Evolutionary conservation across 2,113 vertebrate species (phyloP).

Genomic region (Hyaena hyaena): DNA sequence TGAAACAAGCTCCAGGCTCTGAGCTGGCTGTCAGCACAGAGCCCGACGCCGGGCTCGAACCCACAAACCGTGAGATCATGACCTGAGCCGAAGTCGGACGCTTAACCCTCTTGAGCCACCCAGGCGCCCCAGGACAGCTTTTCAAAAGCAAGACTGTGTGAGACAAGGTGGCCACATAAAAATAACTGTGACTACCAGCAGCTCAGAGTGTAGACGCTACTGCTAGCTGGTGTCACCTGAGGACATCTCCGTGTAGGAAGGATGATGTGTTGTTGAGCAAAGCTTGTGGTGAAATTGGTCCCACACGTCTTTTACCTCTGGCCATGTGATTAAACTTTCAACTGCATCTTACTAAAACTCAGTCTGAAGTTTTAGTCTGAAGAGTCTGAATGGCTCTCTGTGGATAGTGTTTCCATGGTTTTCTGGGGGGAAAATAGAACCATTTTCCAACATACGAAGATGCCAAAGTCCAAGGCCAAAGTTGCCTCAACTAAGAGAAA

Average conservation of each 20-base stretch:
- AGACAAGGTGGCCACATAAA: no score
- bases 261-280: no score
- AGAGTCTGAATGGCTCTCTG: not conserved
- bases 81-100: no score
- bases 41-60: no score
- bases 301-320: not conserved
- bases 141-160: not conserved
- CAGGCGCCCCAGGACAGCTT: not conserved
- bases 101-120: no score
- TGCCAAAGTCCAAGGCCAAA: not conserved
- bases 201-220: fast-evolving
- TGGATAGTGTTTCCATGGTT: not conserved
- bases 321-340: not conserved
- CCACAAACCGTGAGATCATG: no score
- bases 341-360: not conserved
- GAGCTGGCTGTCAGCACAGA: no score
- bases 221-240: fast-evolving
- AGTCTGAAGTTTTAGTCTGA: not conserved
- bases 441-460: not conserved
- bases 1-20: no score
- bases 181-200: not conserved
- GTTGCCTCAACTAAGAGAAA: not conserved
- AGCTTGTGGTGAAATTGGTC: not conserved
- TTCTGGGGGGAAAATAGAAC: not conserved
- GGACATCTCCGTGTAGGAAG: not conserved